Evolutionary conservation across 2,888 invertebrate genomes (phyloP).

Genomic region (Dione vanillae): DNA sequence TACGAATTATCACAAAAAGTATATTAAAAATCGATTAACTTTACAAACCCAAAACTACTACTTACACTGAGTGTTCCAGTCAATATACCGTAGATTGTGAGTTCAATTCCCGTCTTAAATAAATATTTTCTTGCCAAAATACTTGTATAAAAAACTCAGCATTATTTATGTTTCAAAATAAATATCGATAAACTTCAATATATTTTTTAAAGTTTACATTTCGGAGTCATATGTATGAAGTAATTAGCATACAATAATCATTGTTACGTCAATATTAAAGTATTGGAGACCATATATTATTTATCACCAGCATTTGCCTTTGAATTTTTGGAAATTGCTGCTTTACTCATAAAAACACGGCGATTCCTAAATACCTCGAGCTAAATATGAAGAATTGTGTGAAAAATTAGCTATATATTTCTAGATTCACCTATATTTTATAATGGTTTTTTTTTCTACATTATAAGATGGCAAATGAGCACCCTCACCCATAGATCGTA

Average conservation of each 20-base stretch:
- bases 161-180: not conserved
- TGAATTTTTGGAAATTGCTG: not conserved
- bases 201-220: not conserved
- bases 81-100: too few relatives aligned
- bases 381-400: too few relatives aligned
- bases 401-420: too few relatives aligned
- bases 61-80: too few relatives aligned
- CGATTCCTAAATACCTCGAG: too few relatives aligned
- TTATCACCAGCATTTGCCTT: not conserved
- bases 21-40: too few relatives aligned
- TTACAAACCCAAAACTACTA: too few relatives aligned
- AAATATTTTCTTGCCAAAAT: not conserved
- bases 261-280: constrained; percentile 26
- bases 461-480: too few relatives aligned
- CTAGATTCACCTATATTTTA: too few relatives aligned
- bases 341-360: not conserved
- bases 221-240: constrained; percentile 2
- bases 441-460: too few relatives aligned
- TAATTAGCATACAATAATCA: constrained; percentile 32
- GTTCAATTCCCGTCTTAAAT: not conserved
- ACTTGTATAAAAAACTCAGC: not conserved
- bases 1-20: too few relatives aligned
- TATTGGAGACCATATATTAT: not conserved
- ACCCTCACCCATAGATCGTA: too few relatives aligned
- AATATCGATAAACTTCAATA: not conserved